Base-by-base conservation (phyloP, 2,888 invertebrate genomes). In the Himalopsyche anomala region DNA sequence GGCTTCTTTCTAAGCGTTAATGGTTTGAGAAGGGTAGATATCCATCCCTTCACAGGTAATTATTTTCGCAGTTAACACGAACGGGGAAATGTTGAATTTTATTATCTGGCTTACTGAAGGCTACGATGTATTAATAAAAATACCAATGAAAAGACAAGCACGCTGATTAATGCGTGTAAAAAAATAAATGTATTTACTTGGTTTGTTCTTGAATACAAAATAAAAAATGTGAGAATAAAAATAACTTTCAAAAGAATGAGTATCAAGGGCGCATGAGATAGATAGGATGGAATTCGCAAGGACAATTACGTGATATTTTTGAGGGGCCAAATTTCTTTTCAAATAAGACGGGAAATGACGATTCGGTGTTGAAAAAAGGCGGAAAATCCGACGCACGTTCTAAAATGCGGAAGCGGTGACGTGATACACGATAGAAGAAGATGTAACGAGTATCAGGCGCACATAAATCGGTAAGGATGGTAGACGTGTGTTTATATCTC, bases 301-400 rank as follows among this genome's bases (percentile, higher is more conserved):
- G 62, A 62, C 62, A 62, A 62, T 62, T 62, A 62, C 62, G 28
- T 28, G 62, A 62, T 62, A 62, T 62, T 62, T 28, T 62, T 62
- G 62, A 62, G 62, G 19, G 62, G 19, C 62, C 19, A 19, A 9
- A 62, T 62, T 62, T 62, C 19, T 62, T 62, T 62, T 28, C 62
- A 51, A 51, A 51, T 51, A 51, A 51, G 15, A 51, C 51, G 51
- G 51, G 62, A 62, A 62, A 62, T 62, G 62, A 62, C 62, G 62
- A 62, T 62, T 62, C 62, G 19, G 62, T n/a, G 62, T 62, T 62
- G 62, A 62, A 62, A 62, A 62, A 62, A 62, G 19, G 62, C 62
- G 62, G 19, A 62, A 62, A 19, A 62, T 62, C 62, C 62, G 62
- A 62, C 62, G 62, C 62, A 62, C 62, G 62, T 62, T 62, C 62